Percentiles rank a stretch among this genome's conserved stretches.
Conservation (phyloP, 2,888 invertebrate genomes). For the Sesia bembeciformis region DNA sequence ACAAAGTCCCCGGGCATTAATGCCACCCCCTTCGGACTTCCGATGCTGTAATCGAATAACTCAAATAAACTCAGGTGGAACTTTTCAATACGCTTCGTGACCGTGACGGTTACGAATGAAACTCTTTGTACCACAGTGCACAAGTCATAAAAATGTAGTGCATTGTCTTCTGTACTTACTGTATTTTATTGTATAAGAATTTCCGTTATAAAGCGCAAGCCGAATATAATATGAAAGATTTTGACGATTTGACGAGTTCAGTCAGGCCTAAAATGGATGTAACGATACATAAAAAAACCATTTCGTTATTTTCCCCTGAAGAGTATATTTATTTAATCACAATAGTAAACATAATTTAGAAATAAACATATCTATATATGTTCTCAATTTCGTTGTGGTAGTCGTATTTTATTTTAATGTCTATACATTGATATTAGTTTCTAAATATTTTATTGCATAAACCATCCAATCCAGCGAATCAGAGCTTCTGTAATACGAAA, state of each 20-base stretch:
- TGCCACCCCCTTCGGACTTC: conserved; percentile 31
- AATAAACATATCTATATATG: neutral
- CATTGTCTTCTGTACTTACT: no score
- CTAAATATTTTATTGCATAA: conserved; percentile 17
- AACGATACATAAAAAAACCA: no score
- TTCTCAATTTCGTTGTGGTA: neutral
- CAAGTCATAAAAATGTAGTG: conserved; percentile 3
- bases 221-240: no score
- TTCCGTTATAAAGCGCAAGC: no score
- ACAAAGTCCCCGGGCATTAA: conserved; percentile 28
- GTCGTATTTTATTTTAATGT: neutral
- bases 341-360: no score
- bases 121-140: conserved; percentile 26
- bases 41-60: conserved; percentile 51
- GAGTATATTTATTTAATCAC: no score
- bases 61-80: conserved; percentile 65
- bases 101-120: conserved; percentile 59
- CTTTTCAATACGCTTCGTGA: conserved; percentile 65
- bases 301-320: no score
- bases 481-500: conserved; percentile 56
- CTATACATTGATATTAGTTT: neutral
- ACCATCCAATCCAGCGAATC: conserved; percentile 22
- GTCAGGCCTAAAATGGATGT: no score
- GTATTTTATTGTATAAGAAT: no score
- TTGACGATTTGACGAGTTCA: no score